A percentile compares a stretch with the other conserved stretches of the same genome.
phyloP scores from a whole-genome alignment of 2,797 vertebrate genomes.

The Semaprochilodus insignis region DNA sequence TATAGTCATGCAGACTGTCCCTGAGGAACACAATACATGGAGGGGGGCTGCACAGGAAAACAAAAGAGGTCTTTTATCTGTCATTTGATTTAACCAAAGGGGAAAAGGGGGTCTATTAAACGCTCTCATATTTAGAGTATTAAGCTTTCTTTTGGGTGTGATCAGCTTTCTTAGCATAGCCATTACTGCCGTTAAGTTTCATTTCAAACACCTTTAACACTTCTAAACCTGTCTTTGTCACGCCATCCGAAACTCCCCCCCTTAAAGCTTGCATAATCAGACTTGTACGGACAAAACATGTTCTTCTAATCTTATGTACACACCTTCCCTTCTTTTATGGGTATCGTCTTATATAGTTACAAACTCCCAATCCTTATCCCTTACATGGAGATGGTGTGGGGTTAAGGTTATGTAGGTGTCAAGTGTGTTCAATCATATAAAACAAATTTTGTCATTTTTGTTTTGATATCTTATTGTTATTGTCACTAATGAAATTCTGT shows the following conservation, averaged over 20 bases:
- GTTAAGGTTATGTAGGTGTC: neutral
- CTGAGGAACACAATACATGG: neutral
- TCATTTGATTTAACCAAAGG: neutral
- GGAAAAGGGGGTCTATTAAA: neutral
- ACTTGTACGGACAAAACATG: slow-evolving; percentile 50
- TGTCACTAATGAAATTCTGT: no score
- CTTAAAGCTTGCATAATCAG: slow-evolving; percentile 18
- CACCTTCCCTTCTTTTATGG: neutral
- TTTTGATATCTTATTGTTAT: no score
- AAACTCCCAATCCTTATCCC: neutral
- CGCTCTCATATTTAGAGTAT: neutral
- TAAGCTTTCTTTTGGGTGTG: neutral
- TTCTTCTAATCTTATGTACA: slow-evolving; percentile 5
- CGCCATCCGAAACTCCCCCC: slow-evolving; percentile 26
- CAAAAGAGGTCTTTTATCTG: neutral
- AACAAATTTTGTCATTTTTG: neutral
- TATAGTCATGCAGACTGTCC: neutral
- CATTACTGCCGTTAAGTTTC: neutral
- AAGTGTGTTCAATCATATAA: neutral
- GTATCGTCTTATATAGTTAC: neutral
- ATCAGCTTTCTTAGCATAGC: neutral
- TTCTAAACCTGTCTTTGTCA: slow-evolving; percentile 31
- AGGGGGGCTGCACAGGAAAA: neutral
- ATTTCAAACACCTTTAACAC: neutral
- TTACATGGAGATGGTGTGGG: neutral